These are phyloP conservation scores for Lycorma delicatula DNA, from an alignment of 1,140 invertebrate species.

Conservation along the genomic window DNA sequence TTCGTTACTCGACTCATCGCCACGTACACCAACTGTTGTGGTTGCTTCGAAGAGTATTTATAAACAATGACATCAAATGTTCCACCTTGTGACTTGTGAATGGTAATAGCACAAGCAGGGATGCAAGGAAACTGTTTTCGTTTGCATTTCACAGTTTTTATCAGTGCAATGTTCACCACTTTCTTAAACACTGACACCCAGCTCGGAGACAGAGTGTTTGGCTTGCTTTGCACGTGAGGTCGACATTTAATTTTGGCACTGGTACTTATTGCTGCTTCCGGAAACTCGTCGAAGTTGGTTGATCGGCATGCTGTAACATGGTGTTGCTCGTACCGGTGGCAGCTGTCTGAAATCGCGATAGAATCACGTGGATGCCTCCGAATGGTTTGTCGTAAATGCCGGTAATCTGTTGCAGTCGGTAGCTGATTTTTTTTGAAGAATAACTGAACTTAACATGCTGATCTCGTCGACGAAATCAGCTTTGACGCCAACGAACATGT, in stretches of 20 bases:
- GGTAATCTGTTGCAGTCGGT: conserved; percentile 14
- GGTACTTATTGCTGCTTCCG: neutral
- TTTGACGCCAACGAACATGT: conserved; percentile 5
- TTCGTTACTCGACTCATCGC: conserved; percentile 33
- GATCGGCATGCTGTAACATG: conserved; percentile 9
- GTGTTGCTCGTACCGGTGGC: conserved; percentile 5
- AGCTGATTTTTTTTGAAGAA: conserved; percentile 12
- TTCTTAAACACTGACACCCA: conserved; percentile 8
- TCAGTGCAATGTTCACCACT: conserved; percentile 26
- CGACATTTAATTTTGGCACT: conserved; percentile 2
- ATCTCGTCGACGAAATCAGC: conserved; percentile 14
- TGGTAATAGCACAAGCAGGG: conserved; percentile 28
- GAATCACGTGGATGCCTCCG: conserved; percentile 8
- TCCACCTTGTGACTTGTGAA: conserved; percentile 34
- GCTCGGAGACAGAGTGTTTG: neutral
- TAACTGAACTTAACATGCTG: conserved; percentile 10
- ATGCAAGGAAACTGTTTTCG: conserved; percentile 28
- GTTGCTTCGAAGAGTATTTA: conserved; percentile 28
- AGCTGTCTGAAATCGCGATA: conserved; percentile 15
- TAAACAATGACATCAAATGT: conserved; percentile 33
- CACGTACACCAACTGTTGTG: conserved; percentile 31
- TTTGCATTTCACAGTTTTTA: conserved; percentile 24
- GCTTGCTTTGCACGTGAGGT: neutral
- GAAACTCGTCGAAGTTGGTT: conserved; percentile 4
- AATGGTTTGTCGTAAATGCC: conserved; percentile 14